Evolutionary conservation across 2,888 invertebrate genomes (phyloP).

Genomic region (Emmelina monodactyla): DNA sequence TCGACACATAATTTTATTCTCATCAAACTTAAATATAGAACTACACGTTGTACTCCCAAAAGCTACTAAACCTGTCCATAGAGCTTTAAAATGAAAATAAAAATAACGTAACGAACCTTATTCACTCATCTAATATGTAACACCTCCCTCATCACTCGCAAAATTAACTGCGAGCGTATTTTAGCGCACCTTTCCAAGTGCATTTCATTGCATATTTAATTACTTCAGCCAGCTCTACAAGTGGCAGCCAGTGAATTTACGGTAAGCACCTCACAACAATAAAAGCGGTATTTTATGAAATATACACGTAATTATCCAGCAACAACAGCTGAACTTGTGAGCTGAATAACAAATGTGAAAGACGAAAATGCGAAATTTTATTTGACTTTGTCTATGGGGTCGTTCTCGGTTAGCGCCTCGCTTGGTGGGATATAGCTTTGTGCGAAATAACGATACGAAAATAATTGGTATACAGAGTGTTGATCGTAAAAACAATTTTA

Average conservation of each 20-base stretch:
- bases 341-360: conserved; percentile 18
- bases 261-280: neutral
- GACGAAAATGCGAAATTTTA: neutral
- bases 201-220: conserved; percentile 1
- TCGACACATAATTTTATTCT: too few relatives aligned
- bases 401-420: conserved; percentile 4
- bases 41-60: too few relatives aligned
- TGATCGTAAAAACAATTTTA: too few relatives aligned
- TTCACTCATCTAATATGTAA: too few relatives aligned
- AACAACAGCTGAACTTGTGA: conserved; percentile 15
- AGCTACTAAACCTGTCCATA: too few relatives aligned
- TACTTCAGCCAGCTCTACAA: neutral
- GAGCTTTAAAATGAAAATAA: too few relatives aligned
- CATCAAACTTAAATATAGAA: too few relatives aligned
- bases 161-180: too few relatives aligned
- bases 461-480: too few relatives aligned
- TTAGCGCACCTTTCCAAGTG: neutral
- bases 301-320: conserved; percentile 1
- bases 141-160: too few relatives aligned
- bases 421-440: neutral
- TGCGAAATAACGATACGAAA: too few relatives aligned
- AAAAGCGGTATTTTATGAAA: neutral
- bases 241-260: neutral
- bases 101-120: too few relatives aligned
- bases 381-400: neutral